A percentile compares a stretch with the other conserved stretches of the same genome.
Evolutionary conservation across 2,797 vertebrate genomes (phyloP).

Genomic region (Ctenosaura bakeri): DNA sequence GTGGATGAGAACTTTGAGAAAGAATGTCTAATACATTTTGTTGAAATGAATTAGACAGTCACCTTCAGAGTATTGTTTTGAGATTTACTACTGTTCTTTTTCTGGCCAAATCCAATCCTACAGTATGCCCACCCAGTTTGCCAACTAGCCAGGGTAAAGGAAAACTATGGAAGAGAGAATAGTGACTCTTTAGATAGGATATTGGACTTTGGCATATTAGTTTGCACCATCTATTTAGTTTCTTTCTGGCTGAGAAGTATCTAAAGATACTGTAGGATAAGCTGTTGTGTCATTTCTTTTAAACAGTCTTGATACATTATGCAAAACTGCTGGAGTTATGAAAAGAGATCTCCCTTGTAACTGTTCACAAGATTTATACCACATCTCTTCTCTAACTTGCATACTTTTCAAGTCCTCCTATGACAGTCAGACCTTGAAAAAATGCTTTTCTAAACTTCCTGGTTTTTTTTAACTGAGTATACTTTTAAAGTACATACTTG

Average conservation of each 20-base stretch:
- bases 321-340: not conserved
- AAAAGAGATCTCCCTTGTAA: not conserved
- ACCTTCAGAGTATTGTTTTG: not conserved
- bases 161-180: not conserved
- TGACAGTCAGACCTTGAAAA: constrained; percentile 39
- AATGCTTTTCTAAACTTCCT: constrained; percentile 44
- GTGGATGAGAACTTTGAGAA: not conserved
- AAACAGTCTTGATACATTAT: not conserved
- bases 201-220: not conserved
- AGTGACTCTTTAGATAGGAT: not conserved
- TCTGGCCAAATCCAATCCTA: not conserved
- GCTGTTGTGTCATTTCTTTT: not conserved
- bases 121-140: not conserved
- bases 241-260: not conserved
- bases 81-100: not conserved
- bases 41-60: not conserved
- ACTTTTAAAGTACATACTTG: not conserved
- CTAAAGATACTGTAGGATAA: not conserved
- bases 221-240: not conserved
- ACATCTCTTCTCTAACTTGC: constrained; percentile 24
- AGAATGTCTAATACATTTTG: not conserved
- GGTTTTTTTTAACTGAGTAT: constrained; percentile 51
- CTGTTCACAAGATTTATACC: not conserved
- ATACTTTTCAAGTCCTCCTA: constrained; percentile 40
- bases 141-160: not conserved